Conservation (phyloP, 2,113 vertebrate species). For the Heliornis fulica region DNA sequence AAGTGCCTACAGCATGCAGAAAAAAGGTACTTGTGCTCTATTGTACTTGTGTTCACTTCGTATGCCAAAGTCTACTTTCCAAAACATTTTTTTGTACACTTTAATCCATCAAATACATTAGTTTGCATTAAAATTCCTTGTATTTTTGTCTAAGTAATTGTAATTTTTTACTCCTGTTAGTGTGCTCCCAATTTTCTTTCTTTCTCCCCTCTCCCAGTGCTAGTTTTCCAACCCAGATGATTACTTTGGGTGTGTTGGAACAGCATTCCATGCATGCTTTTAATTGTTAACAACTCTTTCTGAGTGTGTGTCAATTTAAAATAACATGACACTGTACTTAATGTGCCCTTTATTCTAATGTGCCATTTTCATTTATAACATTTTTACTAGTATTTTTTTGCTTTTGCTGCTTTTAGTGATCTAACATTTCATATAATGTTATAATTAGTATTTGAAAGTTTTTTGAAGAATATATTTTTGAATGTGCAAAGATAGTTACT, state of each 20-base stretch:
- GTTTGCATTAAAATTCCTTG: neutral
- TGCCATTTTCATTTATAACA: neutral
- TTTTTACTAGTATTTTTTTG: neutral
- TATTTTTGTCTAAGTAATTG: neutral
- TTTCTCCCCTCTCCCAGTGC: neutral
- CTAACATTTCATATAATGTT: neutral
- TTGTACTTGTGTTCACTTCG: neutral
- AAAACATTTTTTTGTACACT: neutral
- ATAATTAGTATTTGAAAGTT: neutral
- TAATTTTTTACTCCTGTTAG: neutral
- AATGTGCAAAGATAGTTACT: neutral
- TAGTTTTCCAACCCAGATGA: neutral
- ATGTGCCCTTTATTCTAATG: neutral
- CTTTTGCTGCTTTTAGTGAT: neutral
- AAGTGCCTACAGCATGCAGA: neutral
- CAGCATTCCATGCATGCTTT: conserved; percentile 9
- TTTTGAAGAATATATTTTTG: neutral
- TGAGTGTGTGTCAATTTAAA: neutral
- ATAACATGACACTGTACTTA: neutral
- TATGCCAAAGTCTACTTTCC: neutral
- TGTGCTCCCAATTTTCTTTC: neutral
- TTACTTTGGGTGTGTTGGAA: neutral
- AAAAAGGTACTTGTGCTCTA: neutral
- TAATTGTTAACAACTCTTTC: neutral
- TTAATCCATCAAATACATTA: neutral